phyloP scores from a whole-genome alignment of 2,113 vertebrate species.

The Spilogale gracilis region DNA sequence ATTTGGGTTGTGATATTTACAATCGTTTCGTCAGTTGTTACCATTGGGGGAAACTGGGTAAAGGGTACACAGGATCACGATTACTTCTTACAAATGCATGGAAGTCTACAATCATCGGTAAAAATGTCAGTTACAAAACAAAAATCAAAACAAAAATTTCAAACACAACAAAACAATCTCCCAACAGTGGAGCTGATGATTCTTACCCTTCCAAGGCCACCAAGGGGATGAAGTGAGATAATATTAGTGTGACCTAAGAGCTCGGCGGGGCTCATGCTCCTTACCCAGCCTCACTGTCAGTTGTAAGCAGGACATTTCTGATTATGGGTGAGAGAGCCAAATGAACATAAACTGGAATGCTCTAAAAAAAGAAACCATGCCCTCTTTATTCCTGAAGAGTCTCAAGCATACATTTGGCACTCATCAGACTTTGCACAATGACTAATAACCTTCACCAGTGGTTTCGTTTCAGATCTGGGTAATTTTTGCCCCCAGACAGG shows the following conservation, averaged over 20 bases:
- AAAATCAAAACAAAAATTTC: neutral
- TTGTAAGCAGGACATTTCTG: slow-evolving; percentile 50
- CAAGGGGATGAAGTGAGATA: neutral
- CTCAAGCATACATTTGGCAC: slow-evolving; percentile 29
- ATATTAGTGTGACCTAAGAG: neutral
- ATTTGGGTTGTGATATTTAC: neutral
- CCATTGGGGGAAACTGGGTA: neutral
- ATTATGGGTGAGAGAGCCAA: slow-evolving; percentile 47
- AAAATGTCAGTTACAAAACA: neutral
- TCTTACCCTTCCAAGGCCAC: neutral
- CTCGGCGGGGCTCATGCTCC: neutral
- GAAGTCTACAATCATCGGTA: neutral
- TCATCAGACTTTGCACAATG: slow-evolving; percentile 6
- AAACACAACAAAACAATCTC: neutral
- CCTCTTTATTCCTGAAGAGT: slow-evolving; percentile 69
- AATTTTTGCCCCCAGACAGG: neutral
- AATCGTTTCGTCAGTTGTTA: neutral
- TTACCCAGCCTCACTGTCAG: neutral
- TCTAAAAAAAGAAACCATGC: slow-evolving; percentile 63
- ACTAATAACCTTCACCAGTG: slow-evolving; percentile 57
- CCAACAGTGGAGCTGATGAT: neutral
- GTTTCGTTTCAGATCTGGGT: slow-evolving; percentile 42
- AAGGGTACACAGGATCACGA: neutral
- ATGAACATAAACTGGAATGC: slow-evolving; percentile 39
- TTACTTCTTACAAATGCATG: neutral